Evolutionary conservation across 2,888 invertebrate species (phyloP).

Genomic region (Tenodera sinensis): DNA sequence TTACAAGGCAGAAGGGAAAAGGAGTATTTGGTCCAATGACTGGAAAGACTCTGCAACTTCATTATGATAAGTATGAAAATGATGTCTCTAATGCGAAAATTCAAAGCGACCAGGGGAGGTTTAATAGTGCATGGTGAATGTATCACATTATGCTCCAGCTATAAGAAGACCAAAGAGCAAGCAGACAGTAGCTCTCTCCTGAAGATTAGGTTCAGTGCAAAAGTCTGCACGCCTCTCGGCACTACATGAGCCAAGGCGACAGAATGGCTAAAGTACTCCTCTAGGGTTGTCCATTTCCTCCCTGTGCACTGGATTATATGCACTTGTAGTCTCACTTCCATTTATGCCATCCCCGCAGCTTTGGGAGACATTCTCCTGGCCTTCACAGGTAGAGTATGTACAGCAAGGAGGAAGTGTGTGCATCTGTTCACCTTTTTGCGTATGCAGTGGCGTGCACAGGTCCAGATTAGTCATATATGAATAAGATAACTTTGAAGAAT

Average conservation of each 20-base stretch:
- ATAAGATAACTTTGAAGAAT: too few relatives aligned
- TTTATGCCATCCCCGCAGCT: too few relatives aligned
- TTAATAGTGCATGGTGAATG: background rate
- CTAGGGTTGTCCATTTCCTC: background rate
- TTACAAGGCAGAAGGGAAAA: too few relatives aligned
- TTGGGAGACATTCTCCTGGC: too few relatives aligned
- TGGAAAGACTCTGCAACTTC: background rate
- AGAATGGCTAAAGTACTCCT: background rate
- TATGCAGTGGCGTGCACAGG: too few relatives aligned
- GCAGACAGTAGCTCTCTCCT: background rate
- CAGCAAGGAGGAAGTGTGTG: too few relatives aligned
- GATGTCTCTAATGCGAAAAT: background rate
- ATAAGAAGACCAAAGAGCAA: background rate
- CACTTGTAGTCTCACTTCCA: too few relatives aligned
- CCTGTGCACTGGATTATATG: too few relatives aligned
- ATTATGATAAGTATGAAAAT: background rate
- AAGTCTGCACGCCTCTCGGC: background rate
- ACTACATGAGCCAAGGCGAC: background rate
- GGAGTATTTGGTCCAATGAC: background rate
- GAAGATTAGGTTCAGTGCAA: background rate
- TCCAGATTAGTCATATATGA: too few relatives aligned
- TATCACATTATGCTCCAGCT: background rate
- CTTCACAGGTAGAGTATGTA: too few relatives aligned
- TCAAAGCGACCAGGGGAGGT: background rate
- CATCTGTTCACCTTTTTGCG: too few relatives aligned